These are phyloP conservation scores for Syngnathus typhle DNA, from an alignment of 2,113 vertebrate species.

Conservation along the genomic window DNA sequence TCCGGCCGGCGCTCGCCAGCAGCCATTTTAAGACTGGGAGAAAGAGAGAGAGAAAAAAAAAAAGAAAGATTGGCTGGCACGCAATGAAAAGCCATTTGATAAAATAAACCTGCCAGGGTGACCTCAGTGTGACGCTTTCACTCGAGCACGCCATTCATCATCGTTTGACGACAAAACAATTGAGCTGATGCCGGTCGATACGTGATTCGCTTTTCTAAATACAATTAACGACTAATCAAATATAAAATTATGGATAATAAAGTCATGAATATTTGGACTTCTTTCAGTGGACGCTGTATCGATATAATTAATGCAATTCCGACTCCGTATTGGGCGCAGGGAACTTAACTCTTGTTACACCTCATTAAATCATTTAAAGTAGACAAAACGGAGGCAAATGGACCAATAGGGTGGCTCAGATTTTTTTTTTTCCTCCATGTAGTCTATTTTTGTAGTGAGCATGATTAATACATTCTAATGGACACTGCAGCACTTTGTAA, in stretches of 20 bases:
- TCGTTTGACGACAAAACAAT: slow-evolving; percentile 47
- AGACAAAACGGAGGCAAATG: background rate
- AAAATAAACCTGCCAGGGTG: slow-evolving; percentile 38
- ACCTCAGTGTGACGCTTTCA: slow-evolving; percentile 36
- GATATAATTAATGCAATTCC: background rate
- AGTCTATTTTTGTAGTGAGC: slow-evolving; percentile 11
- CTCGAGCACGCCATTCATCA: slow-evolving; percentile 44
- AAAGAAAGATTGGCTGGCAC: background rate
- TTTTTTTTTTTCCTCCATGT: background rate
- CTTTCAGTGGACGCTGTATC: no score
- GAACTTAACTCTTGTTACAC: background rate
- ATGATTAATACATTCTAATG: slow-evolving; percentile 21
- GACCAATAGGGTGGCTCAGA: background rate
- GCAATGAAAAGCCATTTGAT: slow-evolving; percentile 15
- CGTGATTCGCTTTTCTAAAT: no score
- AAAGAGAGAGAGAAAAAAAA: background rate
- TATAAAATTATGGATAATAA: background rate
- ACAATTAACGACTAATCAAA: no score
- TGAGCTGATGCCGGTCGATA: slow-evolving; percentile 38
- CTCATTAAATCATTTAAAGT: background rate
- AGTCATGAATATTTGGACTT: background rate
- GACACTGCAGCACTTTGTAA: slow-evolving; percentile 19
- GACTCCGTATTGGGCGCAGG: background rate
- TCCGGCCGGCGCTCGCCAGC: slow-evolving; percentile 92
- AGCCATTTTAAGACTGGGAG: slow-evolving; percentile 91